Percentiles rank a stretch among this genome's conserved stretches.
Evolutionary conservation across 2,113 vertebrate genomes (phyloP).

Genomic region (Poeciliopsis turrubarensis): DNA sequence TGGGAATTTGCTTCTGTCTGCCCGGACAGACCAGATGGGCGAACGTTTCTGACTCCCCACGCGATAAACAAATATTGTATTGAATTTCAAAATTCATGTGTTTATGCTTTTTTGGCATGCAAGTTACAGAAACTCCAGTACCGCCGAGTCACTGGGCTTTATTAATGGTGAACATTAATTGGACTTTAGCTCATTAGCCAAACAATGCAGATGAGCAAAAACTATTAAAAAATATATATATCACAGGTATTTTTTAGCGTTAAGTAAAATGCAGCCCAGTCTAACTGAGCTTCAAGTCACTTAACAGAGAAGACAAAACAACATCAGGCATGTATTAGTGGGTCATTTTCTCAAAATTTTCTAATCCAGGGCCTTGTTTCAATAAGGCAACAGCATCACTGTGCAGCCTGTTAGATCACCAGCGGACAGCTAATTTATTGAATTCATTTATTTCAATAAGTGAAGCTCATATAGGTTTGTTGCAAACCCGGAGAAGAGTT

Average conservation of each 20-base stretch:
- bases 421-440: no score
- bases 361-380: no score
- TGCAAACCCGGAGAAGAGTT: no score
- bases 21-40: slow-evolving; percentile 29
- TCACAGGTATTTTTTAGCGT: background rate
- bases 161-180: background rate
- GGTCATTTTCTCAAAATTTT: background rate
- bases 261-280: background rate
- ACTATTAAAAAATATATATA: no score
- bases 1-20: slow-evolving; percentile 48
- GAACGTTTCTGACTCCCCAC: slow-evolving; percentile 11
- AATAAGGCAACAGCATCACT: no score
- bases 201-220: no score
- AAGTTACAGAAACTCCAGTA: background rate
- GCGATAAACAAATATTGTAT: background rate
- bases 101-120: background rate
- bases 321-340: background rate
- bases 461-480: no score
- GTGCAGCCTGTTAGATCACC: no score
- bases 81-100: background rate
- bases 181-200: background rate
- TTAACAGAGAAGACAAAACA: background rate
- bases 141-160: background rate
- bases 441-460: no score
- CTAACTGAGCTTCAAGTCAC: background rate